Base-by-base conservation (phyloP, 2,113 vertebrate species). In the Rynchops niger region DNA sequence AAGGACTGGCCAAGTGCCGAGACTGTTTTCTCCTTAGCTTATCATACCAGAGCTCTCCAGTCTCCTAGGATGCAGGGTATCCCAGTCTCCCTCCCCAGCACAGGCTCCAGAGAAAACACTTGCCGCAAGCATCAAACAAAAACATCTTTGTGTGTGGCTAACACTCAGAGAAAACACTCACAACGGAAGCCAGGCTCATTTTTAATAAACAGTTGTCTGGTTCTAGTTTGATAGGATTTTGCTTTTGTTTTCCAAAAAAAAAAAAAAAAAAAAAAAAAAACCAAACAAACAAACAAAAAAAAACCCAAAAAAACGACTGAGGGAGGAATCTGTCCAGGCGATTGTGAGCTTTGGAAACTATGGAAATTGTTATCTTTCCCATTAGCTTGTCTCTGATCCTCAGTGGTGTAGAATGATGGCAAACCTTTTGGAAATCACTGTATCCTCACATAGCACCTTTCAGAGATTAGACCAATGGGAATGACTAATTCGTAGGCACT, bases 401-500 rank as follows among this genome's bases (percentile, higher is more conserved):
- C 53, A 43, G 73, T 65, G 70, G 36, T 53, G 50, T 72, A 87
- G 70, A 69, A 81, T 52, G 92, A 91, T 88, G 91, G 86, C 52
- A 91, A 40, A 90, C 52, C 82, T 74, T 86, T 81, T 53, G n/a
- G 88, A 94, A 95, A 92, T 59, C 88, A 81, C 42, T 36, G 58
- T 59, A 56, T 52, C 85, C 55, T 76, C 82, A 26, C 63, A 42
- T 6, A 61, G 42, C 59, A 45, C 53, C 78, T 90, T 66, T 50
- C 23, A 9, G 88, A 95, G 83, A 63, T 86, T 8, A 83, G 56
- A 16, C 55, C 70, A 14, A 6, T 78, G 73, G 63, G 67, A 92
- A 93, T 94, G 59, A 93, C 59, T 91, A 70, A 92, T 95, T 87
- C 30, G n/a, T n/a, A 25, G 77, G 47, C 82, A 86, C 88, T 89